Evolutionary conservation across 2,113 vertebrate species (phyloP), one percentile per base, ranked within the genome.

Genomic region (Xyliphius kryptos): DNA sequence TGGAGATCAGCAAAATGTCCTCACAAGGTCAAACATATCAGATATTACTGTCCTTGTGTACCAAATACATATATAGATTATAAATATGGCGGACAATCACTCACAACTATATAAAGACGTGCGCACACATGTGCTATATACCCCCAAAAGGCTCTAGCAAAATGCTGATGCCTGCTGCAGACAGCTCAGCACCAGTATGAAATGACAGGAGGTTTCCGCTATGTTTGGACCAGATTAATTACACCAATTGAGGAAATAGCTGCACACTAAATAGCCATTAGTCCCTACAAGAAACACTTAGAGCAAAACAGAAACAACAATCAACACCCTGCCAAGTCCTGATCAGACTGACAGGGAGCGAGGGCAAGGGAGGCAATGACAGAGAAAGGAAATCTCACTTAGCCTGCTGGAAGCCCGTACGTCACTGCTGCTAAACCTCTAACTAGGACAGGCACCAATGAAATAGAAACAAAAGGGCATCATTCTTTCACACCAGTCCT

Each of bases 191-290:
- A 14, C 59, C 56, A 69, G 56, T 61, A 57, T 69, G 52, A 69
- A 53, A 65, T 73, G 73, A 68, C 69, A 75, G 53, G 54, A 68
- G 68, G n/a, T n/a, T 70, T 71, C 55, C 52, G 36, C 66, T 68
- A 59, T 65, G 69, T 62, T 71, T 75, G 69, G 66, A 72, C 73
- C 59, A 71, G 66, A 75, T 71, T 75, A 75, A 75, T 71, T 71
- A 68, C 66, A 65, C 65, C 73, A 71, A 74, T 71, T 68, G 59
- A 69, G 67, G 60, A 68, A 73, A 73, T 73, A 69, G 67, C 61
- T 46, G 69, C 49, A 46, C 61, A 63, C 67, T 69, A 71, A 61
- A 61, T 55, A 56, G 61, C 68, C 68, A 70, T 65, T 70, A 70
- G 56, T 63, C 68, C 46, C 56, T 51, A 66, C 58, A 61, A 69